Evolutionary conservation across 2,888 invertebrate species (phyloP).

Genomic region (Papilio protenor): DNA sequence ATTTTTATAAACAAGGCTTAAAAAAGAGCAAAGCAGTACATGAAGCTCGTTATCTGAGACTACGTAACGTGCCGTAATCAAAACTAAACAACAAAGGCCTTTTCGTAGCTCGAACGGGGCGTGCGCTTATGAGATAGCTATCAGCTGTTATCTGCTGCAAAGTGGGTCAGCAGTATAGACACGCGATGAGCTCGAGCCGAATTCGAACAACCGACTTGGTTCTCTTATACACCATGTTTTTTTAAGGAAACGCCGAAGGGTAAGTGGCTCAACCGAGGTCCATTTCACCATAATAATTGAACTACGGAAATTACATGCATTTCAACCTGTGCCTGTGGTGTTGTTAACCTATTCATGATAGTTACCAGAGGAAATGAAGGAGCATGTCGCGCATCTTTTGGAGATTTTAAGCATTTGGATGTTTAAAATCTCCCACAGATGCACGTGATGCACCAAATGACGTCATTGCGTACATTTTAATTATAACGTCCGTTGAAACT

Average conservation of each 20-base stretch:
- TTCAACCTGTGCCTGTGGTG: neutral
- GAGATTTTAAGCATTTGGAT: neutral
- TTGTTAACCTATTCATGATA: too few relatives aligned
- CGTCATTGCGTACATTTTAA: neutral
- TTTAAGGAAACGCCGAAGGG: neutral
- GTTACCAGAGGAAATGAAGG: neutral
- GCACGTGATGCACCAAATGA: too few relatives aligned
- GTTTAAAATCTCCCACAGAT: too few relatives aligned
- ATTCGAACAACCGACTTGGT: slow-evolving; percentile 36
- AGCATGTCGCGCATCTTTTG: neutral
- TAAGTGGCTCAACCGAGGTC: neutral
- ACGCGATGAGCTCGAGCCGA: slow-evolving; percentile 54
- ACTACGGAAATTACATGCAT: neutral
- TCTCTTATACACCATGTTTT: slow-evolving; percentile 10
- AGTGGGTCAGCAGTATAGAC: slow-evolving; percentile 60
- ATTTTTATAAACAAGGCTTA: neutral
- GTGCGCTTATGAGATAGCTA: slow-evolving; percentile 55
- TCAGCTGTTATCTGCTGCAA: slow-evolving; percentile 57
- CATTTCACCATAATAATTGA: neutral
- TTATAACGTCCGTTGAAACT: neutral
- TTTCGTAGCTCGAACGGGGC: slow-evolving; percentile 58
- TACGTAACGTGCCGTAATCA: slow-evolving; percentile 56
- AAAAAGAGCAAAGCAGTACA: slow-evolving; percentile 7
- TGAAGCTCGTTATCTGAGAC: slow-evolving; percentile 49
- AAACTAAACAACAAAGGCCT: slow-evolving; percentile 57